These are phyloP conservation scores for Peromyscus melanophrys DNA, from an alignment of 2,797 vertebrate species.

Conservation along the genomic window DNA sequence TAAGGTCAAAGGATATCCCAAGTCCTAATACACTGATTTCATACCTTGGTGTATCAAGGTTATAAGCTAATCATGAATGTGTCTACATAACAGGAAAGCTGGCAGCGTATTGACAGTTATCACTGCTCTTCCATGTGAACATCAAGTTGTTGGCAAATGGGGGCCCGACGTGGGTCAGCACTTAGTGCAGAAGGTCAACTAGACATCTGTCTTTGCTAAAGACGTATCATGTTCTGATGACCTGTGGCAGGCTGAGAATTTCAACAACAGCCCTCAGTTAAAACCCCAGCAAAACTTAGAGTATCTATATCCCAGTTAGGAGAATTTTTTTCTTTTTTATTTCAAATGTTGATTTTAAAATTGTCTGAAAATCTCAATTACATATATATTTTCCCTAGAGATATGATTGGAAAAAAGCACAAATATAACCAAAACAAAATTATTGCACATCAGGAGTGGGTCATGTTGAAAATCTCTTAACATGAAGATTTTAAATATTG, in stretches of 20 bases:
- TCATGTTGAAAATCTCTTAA: slow-evolving; percentile 59
- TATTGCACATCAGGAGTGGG: background rate
- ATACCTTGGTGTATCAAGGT: background rate
- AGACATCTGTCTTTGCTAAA: slow-evolving; percentile 68
- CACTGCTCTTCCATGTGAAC: background rate
- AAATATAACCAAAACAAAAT: slow-evolving; percentile 66
- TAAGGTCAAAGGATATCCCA: background rate
- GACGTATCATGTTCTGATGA: slow-evolving; percentile 46
- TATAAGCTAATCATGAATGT: background rate
- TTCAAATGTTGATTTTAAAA: slow-evolving; percentile 59
- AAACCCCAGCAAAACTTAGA: slow-evolving; percentile 38
- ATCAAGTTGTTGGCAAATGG: slow-evolving; percentile 49
- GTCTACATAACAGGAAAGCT: slow-evolving; percentile 25
- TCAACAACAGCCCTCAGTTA: slow-evolving; percentile 25
- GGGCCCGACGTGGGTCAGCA: background rate
- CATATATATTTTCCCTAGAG: background rate
- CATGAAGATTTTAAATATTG: slow-evolving; percentile 49
- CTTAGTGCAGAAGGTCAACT: background rate
- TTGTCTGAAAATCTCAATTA: slow-evolving; percentile 40
- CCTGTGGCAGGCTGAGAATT: slow-evolving; percentile 42
- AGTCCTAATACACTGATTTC: background rate
- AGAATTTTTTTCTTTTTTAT: background rate
- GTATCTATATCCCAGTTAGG: background rate
- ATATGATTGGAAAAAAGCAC: background rate
- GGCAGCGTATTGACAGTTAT: background rate